phyloP scores from a whole-genome alignment of 64 coral and sea anemone species.

The Orbicella faveolata region DNA sequence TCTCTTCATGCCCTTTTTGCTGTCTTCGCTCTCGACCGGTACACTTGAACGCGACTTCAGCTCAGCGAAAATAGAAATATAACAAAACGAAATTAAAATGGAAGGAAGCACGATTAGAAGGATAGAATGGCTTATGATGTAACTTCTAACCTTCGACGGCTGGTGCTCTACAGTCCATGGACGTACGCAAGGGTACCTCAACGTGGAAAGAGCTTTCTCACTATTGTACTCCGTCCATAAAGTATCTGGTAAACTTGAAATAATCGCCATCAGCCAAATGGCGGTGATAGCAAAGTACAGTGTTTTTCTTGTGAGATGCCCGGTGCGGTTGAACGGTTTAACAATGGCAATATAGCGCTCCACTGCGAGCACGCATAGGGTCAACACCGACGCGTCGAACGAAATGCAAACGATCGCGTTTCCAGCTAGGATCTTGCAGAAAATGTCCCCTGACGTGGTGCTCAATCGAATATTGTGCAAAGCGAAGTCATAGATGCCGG shows the following conservation, averaged over 20 bases:
- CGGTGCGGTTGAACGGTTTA: not conserved
- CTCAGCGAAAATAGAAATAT: not conserved
- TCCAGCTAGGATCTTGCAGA: slow-evolving; percentile 14
- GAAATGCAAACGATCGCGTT: slow-evolving; percentile 9
- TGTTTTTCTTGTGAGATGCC: not conserved
- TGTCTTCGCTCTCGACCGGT: not conserved
- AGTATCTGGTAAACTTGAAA: slow-evolving; percentile 6
- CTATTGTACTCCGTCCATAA: not conserved
- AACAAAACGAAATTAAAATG: slow-evolving; percentile 10
- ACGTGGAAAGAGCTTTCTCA: not conserved
- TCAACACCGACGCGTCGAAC: slow-evolving; percentile 9
- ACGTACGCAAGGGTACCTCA: not conserved
- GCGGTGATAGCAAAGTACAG: not conserved
- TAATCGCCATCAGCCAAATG: not conserved
- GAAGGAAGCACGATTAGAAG: not conserved
- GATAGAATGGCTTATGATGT: slow-evolving; percentile 9
- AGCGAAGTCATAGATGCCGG: slow-evolving; percentile 15
- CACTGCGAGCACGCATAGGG: not conserved
- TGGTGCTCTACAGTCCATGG: not conserved
- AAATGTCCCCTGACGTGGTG: not conserved
- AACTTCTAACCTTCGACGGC: not conserved
- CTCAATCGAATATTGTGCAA: not conserved
- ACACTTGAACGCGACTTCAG: not conserved
- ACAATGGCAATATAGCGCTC: slow-evolving; percentile 9
- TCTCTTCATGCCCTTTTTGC: not conserved